These are phyloP conservation scores for cattle (Bos taurus) DNA, from an alignment of 2,113 vertebrate genomes.

Conservation along the genomic window ARS-UCD2.0 NC_037337.1:56015001-56015500, in stretches of 20 bases:
- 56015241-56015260: neutral
- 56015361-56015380: neutral
- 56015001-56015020: neutral
- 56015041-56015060: neutral
- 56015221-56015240: neutral
- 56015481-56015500: neutral
- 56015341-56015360: neutral
- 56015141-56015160: neutral
- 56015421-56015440: neutral
- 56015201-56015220: neutral
- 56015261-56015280: neutral
- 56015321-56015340: neutral
- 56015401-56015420: neutral
- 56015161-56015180: neutral
- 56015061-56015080: neutral
- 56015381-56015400: neutral
- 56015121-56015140: neutral
- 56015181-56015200: neutral
- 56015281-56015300: neutral
- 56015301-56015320: rapidly evolving
- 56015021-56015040: neutral
- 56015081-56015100: neutral
- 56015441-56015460: neutral
- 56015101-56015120: neutral
- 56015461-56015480: neutral